These are phyloP conservation scores for Oceanodroma tethys DNA, from an alignment of 2,113 vertebrate species.

Conservation along the genomic window DNA sequence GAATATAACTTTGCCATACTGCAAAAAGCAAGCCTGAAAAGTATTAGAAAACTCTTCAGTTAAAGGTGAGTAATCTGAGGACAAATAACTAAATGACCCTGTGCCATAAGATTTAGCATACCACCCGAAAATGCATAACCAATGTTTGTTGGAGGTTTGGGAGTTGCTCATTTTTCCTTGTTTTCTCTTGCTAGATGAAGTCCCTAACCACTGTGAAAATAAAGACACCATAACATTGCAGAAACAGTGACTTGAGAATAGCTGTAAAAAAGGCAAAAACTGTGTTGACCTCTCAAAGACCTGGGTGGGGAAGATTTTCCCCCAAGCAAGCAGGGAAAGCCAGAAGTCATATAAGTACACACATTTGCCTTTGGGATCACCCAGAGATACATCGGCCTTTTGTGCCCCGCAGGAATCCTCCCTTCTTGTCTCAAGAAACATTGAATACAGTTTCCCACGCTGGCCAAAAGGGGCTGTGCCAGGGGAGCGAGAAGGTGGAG, in stretches of 20 bases:
- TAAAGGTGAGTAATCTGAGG: not conserved
- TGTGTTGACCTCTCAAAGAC: not conserved
- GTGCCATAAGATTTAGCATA: not conserved
- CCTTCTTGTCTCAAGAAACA: not conserved
- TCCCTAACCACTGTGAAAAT: not conserved
- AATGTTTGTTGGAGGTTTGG: not conserved
- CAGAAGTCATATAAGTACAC: not conserved
- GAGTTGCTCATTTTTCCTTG: not conserved
- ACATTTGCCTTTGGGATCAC: not conserved
- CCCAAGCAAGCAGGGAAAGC: not conserved
- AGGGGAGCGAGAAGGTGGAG: constrained; percentile 4
- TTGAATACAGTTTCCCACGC: not conserved
- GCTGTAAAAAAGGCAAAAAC: not conserved
- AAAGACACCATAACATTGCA: not conserved
- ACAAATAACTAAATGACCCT: not conserved
- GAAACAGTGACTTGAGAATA: not conserved
- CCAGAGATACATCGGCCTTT: not conserved
- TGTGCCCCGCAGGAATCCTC: not conserved
- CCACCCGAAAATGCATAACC: not conserved
- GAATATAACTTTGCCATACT: not conserved
- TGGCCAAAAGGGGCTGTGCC: not conserved
- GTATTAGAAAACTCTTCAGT: not conserved
- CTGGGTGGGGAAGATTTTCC: not conserved
- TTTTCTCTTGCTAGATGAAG: not conserved
- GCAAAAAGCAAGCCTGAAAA: not conserved